phyloP scores from a whole-genome alignment of 2,113 vertebrate species.

The Sylvilagus bachmani region DNA sequence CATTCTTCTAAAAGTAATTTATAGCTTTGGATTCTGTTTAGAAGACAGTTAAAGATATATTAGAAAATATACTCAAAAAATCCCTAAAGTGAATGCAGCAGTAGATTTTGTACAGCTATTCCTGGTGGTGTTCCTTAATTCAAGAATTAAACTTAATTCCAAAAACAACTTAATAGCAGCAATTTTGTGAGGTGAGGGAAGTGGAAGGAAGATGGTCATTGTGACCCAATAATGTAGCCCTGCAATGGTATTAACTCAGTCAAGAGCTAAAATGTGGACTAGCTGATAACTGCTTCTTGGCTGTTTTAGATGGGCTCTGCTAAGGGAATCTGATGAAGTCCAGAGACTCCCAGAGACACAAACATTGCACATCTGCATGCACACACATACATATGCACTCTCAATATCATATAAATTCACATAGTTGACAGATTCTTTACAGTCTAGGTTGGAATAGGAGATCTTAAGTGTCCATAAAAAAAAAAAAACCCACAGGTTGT shows the following conservation, averaged over 20 bases:
- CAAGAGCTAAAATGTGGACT: background rate
- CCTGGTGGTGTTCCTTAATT: conserved; percentile 25
- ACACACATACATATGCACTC: background rate
- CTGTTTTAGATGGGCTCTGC: background rate
- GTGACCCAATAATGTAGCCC: background rate
- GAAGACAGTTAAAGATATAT: background rate
- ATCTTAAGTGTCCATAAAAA: background rate
- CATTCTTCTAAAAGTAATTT: conserved; percentile 32
- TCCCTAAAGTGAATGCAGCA: background rate
- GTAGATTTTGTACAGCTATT: conserved; percentile 20
- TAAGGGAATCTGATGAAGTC: background rate
- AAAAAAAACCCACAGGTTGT: background rate
- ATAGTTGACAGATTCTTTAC: conserved; percentile 6
- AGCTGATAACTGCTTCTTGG: background rate
- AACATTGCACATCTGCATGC: background rate
- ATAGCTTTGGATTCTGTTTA: conserved; percentile 38
- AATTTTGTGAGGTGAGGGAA: background rate
- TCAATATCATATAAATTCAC: background rate
- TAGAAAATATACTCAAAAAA: conserved; percentile 44
- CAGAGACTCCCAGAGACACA: background rate
- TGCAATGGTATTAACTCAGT: background rate
- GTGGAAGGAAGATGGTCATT: background rate
- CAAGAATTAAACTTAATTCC: conserved; percentile 35
- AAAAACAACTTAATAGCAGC: conserved; percentile 27
- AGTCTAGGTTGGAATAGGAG: background rate